Percentiles rank a stretch among this genome's conserved stretches.
These are phyloP conservation scores for Otolemur garnettii DNA, from an alignment of 2,113 vertebrate species.

Conservation along the genomic window DNA sequence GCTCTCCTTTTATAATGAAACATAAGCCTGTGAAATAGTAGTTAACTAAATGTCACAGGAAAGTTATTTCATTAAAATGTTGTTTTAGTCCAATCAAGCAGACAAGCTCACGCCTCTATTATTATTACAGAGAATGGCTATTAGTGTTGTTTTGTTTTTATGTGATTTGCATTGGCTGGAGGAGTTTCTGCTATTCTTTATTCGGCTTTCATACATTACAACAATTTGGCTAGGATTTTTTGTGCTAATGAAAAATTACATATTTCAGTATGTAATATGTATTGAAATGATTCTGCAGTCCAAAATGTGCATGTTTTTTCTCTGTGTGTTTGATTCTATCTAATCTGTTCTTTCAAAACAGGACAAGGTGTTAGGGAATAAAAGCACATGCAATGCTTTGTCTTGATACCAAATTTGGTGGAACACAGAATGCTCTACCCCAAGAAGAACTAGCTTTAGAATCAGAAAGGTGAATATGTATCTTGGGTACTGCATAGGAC, in stretches of 20 bases:
- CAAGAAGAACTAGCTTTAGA: constrained; percentile 15
- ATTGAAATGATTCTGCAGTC: constrained; percentile 41
- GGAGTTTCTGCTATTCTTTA: constrained; percentile 57
- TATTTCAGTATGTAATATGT: neutral
- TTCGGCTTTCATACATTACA: neutral
- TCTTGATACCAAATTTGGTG: neutral
- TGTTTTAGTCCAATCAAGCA: constrained; percentile 74
- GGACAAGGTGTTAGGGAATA: neutral
- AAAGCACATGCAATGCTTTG: neutral
- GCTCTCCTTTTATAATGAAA: constrained; percentile 78
- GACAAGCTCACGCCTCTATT: constrained; percentile 51
- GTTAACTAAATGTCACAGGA: constrained; percentile 74
- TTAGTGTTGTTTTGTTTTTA: constrained; percentile 60
- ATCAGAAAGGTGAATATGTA: neutral
- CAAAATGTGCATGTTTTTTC: neutral
- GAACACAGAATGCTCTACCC: neutral
- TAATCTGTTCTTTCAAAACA: constrained; percentile 51
- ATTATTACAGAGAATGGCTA: constrained; percentile 56
- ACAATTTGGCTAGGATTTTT: constrained; percentile 35
- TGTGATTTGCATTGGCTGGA: constrained; percentile 68
- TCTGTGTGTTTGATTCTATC: neutral
- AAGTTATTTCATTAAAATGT: constrained; percentile 66
- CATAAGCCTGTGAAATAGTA: constrained; percentile 63
- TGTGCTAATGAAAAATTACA: constrained; percentile 55
- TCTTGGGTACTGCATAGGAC: neutral